Conservation (phyloP, 2,113 vertebrate species). For the Hucho hucho region DNA sequence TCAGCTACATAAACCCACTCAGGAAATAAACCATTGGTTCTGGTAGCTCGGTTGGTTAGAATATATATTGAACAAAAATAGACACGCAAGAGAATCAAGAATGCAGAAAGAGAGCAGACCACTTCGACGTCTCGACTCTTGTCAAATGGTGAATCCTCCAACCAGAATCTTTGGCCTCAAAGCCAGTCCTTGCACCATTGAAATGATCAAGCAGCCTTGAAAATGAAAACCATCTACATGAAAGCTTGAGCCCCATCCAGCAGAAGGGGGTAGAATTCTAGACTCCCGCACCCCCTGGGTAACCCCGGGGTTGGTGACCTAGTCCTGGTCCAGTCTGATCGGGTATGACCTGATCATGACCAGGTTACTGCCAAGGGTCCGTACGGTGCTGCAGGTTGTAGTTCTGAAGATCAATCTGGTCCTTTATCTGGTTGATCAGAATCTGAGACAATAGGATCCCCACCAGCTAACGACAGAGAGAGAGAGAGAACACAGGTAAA, state of each 20-base stretch:
- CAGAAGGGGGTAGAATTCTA: not conserved
- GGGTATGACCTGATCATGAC: not conserved
- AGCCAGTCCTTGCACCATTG: not conserved
- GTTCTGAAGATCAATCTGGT: slow-evolving; percentile 87
- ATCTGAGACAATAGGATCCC: slow-evolving; percentile 91
- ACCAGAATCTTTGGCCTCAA: not conserved
- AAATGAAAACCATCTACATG: not conserved
- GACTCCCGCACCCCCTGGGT: not conserved
- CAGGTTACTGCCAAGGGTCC: slow-evolving; percentile 80
- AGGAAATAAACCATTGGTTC: slow-evolving; percentile 60
- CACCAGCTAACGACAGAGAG: slow-evolving; percentile 76
- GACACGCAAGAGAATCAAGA: not conserved
- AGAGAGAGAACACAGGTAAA: not conserved
- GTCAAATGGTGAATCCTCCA: not conserved
- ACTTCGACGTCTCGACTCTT: not conserved
- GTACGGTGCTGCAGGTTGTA: slow-evolving; percentile 82
- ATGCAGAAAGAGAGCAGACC: not conserved
- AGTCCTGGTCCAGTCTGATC: not conserved
- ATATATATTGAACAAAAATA: no score
- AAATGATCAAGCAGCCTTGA: not conserved
- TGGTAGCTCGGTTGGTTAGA: not conserved
- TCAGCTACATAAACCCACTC: slow-evolving; percentile 78
- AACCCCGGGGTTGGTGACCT: not conserved
- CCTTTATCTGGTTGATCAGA: slow-evolving; percentile 88
- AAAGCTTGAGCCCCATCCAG: not conserved